Conservation (phyloP, 2,113 vertebrate genomes). For the Muntiacus reevesi region DNA sequence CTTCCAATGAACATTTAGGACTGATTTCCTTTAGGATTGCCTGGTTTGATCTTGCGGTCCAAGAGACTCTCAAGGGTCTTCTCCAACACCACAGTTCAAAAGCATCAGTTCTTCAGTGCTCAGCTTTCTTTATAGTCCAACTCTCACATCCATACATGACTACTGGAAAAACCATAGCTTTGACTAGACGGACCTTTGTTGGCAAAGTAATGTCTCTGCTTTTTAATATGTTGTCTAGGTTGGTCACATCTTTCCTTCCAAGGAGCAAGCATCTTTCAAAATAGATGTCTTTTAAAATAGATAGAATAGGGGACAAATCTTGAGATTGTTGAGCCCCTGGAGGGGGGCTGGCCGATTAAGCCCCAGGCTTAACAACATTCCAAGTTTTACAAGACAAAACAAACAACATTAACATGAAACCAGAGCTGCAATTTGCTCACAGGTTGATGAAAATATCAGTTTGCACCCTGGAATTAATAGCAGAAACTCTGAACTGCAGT, state of each 20-base stretch:
- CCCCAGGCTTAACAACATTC: not conserved
- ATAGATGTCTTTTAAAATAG: no score
- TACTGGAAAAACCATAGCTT: not conserved
- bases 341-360: not conserved
- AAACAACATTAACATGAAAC: not conserved
- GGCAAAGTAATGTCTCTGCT: not conserved
- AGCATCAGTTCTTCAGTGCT: accelerated
- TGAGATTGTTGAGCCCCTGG: not conserved
- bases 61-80: not conserved
- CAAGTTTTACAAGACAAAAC: not conserved
- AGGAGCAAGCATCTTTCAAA: not conserved
- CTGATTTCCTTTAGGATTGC: not conserved
- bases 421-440: not conserved
- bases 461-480: not conserved
- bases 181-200: not conserved
- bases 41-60: not conserved
- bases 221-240: not conserved
- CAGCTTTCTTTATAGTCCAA: not conserved
- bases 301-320: not conserved
- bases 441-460: not conserved
- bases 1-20: not conserved
- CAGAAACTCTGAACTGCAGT: not conserved
- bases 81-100: not conserved
- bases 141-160: not conserved
- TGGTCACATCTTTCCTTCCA: not conserved